phyloP scores from a whole-genome alignment of 1,140 invertebrate genomes.

The Microplitis demolitor region DNA sequence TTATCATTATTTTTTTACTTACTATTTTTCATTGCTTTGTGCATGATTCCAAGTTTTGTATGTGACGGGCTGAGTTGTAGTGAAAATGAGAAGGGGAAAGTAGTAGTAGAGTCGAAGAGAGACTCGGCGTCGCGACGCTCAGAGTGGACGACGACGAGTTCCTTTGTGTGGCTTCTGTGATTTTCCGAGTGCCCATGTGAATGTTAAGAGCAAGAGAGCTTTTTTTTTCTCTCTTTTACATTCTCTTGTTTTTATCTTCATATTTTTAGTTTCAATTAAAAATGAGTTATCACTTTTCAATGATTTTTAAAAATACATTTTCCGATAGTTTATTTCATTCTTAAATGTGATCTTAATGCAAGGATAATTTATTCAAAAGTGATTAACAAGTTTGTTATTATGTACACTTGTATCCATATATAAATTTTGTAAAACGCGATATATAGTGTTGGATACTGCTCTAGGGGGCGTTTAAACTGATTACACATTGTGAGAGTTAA shows the following conservation, averaged over 20 bases:
- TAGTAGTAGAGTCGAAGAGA: not conserved
- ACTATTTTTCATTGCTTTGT: conserved; percentile 8
- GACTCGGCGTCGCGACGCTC: conserved; percentile 15
- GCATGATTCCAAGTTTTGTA: not conserved
- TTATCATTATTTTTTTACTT: not conserved
- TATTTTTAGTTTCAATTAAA: not conserved
- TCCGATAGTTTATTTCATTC: too few species aligned
- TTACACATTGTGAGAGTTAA: too few species aligned
- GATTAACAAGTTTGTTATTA: too few species aligned
- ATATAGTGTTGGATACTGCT: too few species aligned
- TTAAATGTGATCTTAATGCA: too few species aligned
- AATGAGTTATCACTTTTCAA: not conserved
- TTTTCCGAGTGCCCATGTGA: conserved; percentile 18
- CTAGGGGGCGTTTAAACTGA: too few species aligned
- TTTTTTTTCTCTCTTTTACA: not conserved
- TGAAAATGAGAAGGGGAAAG: not conserved
- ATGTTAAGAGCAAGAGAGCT: not conserved
- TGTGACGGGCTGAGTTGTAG: not conserved
- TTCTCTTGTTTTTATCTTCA: not conserved
- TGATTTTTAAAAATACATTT: not conserved
- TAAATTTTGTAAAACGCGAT: too few species aligned
- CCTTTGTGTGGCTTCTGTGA: conserved; percentile 22
- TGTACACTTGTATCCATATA: too few species aligned
- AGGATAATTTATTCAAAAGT: too few species aligned
- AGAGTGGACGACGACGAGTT: not conserved